Evolutionary conservation across 2,113 vertebrate genomes (phyloP).

Genomic region (Crotalus tigris): DNA sequence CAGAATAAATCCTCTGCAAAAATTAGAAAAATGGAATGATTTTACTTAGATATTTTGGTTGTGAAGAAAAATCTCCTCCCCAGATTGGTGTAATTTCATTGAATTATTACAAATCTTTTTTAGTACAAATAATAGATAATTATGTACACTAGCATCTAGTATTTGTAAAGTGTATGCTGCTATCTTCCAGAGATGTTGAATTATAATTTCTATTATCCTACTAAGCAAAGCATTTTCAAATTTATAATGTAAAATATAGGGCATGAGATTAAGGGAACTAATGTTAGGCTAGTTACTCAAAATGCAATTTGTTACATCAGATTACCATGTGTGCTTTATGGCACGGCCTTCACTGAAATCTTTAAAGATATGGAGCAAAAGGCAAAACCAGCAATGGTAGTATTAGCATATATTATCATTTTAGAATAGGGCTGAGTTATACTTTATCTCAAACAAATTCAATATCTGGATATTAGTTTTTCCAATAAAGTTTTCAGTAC

Average conservation of each 20-base stretch:
- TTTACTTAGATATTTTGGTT: not conserved
- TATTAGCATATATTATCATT: not conserved
- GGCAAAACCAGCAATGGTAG: not conserved
- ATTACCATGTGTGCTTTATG: not conserved
- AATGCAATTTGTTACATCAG: constrained; percentile 1
- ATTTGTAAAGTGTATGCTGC: constrained; percentile 8
- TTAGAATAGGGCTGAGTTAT: not conserved
- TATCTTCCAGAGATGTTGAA: not conserved
- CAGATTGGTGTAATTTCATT: not conserved
- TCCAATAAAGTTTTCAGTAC: not conserved
- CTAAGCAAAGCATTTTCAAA: not conserved
- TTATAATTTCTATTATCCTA: not conserved
- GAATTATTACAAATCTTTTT: constrained; percentile 13
- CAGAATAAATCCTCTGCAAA: not conserved
- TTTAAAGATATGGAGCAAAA: not conserved
- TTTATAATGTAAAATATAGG: not conserved
- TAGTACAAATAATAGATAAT: not conserved
- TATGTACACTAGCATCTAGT: not conserved
- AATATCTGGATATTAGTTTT: not conserved
- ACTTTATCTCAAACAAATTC: not conserved
- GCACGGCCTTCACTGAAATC: fast-evolving
- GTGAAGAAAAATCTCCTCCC: not conserved
- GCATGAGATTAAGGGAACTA: not conserved
- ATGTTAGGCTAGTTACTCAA: not conserved
- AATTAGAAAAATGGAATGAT: not conserved